Conservation (phyloP, 2,888 invertebrate genomes). For the Noctua comes region DNA sequence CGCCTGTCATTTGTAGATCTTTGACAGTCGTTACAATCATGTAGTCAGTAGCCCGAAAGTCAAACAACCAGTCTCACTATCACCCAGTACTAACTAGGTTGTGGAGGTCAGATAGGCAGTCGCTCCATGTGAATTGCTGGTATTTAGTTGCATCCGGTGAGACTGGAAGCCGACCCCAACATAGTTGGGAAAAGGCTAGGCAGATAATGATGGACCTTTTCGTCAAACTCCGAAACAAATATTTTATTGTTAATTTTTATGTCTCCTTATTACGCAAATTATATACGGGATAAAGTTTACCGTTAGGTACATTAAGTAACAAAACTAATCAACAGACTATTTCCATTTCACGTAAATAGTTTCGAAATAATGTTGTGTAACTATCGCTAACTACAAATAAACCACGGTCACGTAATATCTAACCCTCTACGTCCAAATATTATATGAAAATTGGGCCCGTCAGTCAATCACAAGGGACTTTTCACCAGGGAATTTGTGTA, state of each 20-base stretch:
- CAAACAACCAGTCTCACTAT: no score
- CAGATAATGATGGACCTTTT: no score
- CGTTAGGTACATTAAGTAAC: neutral
- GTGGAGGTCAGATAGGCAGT: no score
- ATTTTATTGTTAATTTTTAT: neutral
- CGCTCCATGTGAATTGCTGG: no score
- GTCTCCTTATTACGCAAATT: neutral
- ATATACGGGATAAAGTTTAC: no score
- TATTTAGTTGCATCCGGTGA: no score
- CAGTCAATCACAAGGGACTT: constrained; percentile 73
- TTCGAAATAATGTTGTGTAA: constrained; percentile 47
- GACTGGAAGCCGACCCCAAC: no score
- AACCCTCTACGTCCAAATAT: constrained; percentile 61
- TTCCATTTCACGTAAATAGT: constrained; percentile 42
- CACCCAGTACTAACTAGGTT: no score
- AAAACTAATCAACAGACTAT: constrained; percentile 37
- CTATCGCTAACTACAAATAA: constrained; percentile 41
- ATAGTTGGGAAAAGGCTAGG: no score
- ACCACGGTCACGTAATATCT: constrained; percentile 48
- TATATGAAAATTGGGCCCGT: constrained; percentile 68
- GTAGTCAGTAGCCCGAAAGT: no score
- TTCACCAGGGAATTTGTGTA: constrained; percentile 72
- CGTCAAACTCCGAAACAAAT: neutral
- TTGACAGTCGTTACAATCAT: no score
- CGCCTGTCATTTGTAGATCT: no score